A percentile compares a stretch with the other conserved stretches of the same genome.
Conservation (phyloP, 2,797 vertebrate genomes). For the Petrocephalus schoutedeni region DNA sequence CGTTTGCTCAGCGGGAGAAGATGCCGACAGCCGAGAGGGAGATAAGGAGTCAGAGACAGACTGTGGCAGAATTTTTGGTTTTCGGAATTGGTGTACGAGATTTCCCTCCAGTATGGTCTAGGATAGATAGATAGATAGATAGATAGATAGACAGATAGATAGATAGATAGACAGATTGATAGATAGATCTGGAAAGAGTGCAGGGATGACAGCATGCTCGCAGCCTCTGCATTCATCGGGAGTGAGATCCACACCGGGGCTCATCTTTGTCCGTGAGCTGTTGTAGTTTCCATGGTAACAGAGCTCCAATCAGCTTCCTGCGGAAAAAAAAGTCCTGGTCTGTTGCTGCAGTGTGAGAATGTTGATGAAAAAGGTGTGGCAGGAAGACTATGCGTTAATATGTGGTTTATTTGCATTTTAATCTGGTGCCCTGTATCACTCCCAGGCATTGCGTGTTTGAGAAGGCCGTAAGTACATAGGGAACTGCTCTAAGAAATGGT, state of each 20-base stretch:
- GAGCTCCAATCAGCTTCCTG: slow-evolving; percentile 40
- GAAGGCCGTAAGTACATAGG: background rate
- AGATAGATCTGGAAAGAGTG: background rate
- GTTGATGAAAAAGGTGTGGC: background rate
- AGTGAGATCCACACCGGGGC: background rate
- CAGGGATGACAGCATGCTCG: background rate
- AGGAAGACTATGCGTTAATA: background rate
- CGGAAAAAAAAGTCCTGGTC: slow-evolving; percentile 43
- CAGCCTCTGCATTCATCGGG: background rate
- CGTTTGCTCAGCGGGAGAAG: slow-evolving; percentile 18
- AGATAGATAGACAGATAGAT: background rate
- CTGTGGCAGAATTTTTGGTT: background rate
- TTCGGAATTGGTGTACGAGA: background rate
- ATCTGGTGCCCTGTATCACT: background rate
- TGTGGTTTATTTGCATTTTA: background rate
- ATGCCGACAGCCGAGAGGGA: background rate
- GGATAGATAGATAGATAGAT: slow-evolving; percentile 12
- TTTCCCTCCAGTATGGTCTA: background rate
- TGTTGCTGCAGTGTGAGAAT: slow-evolving; percentile 31
- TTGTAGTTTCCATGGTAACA: slow-evolving; percentile 58
- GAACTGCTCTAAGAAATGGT: background rate
- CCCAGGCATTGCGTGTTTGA: background rate
- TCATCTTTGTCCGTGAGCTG: slow-evolving; percentile 56
- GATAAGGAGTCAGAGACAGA: background rate
- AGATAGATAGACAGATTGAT: background rate